Evolutionary conservation across 2,888 invertebrate species (phyloP).

Genomic region (Stramonita haemastoma): DNA sequence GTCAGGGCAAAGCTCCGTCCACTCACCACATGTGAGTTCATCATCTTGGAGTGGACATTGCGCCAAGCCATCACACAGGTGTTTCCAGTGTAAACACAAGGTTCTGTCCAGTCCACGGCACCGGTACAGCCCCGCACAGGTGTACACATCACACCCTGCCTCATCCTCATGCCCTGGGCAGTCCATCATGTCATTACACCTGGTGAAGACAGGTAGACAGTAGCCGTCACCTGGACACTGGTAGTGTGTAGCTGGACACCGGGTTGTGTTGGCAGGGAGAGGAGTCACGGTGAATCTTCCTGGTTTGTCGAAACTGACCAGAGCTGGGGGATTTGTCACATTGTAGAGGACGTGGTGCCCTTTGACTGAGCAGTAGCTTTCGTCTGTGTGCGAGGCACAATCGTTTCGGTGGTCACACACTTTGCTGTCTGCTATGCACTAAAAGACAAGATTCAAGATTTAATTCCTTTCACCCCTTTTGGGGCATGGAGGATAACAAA

Average conservation of each 20-base stretch:
- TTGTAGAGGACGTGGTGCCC: neutral
- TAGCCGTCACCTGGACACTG: neutral
- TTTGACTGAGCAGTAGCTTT: neutral
- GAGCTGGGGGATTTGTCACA: neutral
- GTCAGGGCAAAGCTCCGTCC: neutral
- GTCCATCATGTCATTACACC: neutral
- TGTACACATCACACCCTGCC: neutral
- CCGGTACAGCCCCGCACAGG: neutral
- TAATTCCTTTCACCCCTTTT: too few species aligned
- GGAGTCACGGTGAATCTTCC: neutral
- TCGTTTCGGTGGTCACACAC: neutral
- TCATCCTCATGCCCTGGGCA: neutral
- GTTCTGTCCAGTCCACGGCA: neutral
- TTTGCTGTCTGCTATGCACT: neutral
- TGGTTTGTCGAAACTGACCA: neutral
- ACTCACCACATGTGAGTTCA: neutral
- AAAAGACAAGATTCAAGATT: too few species aligned
- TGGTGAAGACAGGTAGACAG: neutral
- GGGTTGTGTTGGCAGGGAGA: neutral
- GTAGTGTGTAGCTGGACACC: conserved; percentile 2
- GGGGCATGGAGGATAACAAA: too few species aligned
- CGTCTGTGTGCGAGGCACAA: neutral
- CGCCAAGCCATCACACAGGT: neutral
- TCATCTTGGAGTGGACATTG: neutral
- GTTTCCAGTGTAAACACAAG: neutral